Percentiles rank a stretch among this genome's conserved stretches.
These are phyloP conservation scores for Agrilus mali DNA, from an alignment of 2,888 invertebrate genomes.

Conservation along the genomic window DNA sequence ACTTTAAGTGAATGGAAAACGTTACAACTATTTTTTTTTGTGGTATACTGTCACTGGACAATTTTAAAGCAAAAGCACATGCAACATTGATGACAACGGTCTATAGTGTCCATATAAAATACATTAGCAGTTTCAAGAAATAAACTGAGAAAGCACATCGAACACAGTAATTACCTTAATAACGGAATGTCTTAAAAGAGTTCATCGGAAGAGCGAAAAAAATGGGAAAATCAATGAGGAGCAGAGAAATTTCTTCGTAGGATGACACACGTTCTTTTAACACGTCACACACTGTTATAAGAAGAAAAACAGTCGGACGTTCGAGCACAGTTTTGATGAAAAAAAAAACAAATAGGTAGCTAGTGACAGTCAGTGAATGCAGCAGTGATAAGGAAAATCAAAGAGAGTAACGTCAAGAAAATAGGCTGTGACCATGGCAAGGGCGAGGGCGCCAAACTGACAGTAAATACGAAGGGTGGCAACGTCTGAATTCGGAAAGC, in stretches of 20 bases:
- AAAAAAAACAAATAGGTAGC: slow-evolving; percentile 11
- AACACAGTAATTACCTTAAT: too few relatives aligned
- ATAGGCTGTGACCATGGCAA: slow-evolving; percentile 18
- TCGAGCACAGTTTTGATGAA: slow-evolving; percentile 12
- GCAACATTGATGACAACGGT: too few relatives aligned
- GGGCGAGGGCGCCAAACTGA: slow-evolving; percentile 19
- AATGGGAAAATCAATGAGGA: slow-evolving; percentile 17
- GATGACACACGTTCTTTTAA: slow-evolving; percentile 6
- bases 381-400: slow-evolving; percentile 14
- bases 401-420: slow-evolving; percentile 16
- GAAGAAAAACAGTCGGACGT: slow-evolving; percentile 11
- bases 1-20: too few relatives aligned
- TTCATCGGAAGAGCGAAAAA: slow-evolving; percentile 8
- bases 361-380: slow-evolving; percentile 5
- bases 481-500: slow-evolving; percentile 13
- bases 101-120: too few relatives aligned
- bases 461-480: slow-evolving; percentile 19
- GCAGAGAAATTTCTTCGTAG: slow-evolving; percentile 11
- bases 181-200: too few relatives aligned
- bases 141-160: too few relatives aligned
- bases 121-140: too few relatives aligned
- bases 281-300: slow-evolving; percentile 14
- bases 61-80: too few relatives aligned
- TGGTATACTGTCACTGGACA: too few relatives aligned
- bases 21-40: too few relatives aligned